These are phyloP conservation scores for Microtus ochrogaster DNA, from an alignment of 2,113 vertebrate species.

Conservation along the genomic window DNA sequence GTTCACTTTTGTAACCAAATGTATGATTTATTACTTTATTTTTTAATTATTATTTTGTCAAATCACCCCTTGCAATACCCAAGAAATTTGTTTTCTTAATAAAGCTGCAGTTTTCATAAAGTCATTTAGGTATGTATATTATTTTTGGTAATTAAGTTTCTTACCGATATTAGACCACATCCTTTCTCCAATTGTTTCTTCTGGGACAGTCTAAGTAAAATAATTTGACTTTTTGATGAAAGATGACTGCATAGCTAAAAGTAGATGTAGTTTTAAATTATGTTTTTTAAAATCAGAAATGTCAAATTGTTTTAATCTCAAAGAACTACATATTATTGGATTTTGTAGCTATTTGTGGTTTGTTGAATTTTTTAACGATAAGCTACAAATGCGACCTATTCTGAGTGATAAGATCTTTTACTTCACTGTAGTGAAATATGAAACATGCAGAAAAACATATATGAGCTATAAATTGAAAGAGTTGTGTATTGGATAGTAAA, in stretches of 20 bases:
- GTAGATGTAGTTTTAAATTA: background rate
- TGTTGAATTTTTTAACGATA: constrained; percentile 50
- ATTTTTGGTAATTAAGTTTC: background rate
- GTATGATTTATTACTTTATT: background rate
- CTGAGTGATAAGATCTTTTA: constrained; percentile 67
- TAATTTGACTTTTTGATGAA: constrained; percentile 13
- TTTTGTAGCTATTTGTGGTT: constrained; percentile 45
- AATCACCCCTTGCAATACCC: background rate
- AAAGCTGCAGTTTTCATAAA: background rate
- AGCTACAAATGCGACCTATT: constrained; percentile 24
- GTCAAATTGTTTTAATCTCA: constrained; percentile 4
- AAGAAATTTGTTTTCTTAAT: background rate
- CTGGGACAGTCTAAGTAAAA: background rate
- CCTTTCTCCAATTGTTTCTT: background rate
- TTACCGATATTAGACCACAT: background rate
- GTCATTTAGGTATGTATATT: background rate
- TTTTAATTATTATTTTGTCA: background rate
- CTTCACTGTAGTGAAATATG: constrained; percentile 75
- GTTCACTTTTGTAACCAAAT: background rate
- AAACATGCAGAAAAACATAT: constrained; percentile 76
- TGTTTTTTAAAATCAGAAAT: background rate
- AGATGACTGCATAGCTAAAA: background rate
- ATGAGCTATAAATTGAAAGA: constrained; percentile 77
- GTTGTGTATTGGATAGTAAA: constrained; percentile 79
- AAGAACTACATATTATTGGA: background rate